phyloP scores from a whole-genome alignment of 2,113 vertebrate species.

The Coryphaenoides rupestris region DNA sequence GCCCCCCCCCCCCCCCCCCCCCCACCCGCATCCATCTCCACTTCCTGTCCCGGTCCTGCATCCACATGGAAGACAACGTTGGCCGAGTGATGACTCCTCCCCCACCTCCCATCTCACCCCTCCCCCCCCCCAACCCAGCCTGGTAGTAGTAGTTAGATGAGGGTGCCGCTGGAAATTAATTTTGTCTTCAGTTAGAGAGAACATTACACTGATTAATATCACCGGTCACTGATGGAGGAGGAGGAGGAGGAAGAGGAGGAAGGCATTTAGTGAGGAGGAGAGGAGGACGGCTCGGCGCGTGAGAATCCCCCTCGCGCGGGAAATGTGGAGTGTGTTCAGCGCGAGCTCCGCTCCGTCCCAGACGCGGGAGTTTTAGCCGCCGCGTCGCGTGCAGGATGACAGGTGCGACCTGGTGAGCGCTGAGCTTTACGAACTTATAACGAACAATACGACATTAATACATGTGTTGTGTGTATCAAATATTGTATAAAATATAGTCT shows the following conservation, averaged over 20 bases:
- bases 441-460: too few species aligned
- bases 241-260: too few species aligned
- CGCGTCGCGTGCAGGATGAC: conserved; percentile 54
- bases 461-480: too few species aligned
- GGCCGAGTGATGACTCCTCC: conserved; percentile 88
- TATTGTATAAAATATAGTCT: too few species aligned
- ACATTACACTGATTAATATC: conserved; percentile 88
- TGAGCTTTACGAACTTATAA: too few species aligned
- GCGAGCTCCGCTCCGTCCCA: too few species aligned
- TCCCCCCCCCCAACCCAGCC: conserved; percentile 66
- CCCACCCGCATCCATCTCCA: conserved; percentile 72
- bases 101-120: conserved; percentile 84
- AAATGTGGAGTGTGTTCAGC: too few species aligned
- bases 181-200: conserved; percentile 88
- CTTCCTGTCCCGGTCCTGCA: conserved; percentile 78
- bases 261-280: conserved; percentile 72
- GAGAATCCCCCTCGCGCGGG: too few species aligned
- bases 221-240: conserved; percentile 62
- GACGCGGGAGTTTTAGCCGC: conserved; percentile 35
- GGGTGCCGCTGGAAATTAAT: conserved; percentile 87
- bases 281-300: neutral
- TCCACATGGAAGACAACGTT: conserved; percentile 91
- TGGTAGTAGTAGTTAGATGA: conserved; percentile 90
- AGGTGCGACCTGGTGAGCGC: conserved; percentile 52
- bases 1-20: conserved; percentile 78